Evolutionary conservation across 2,113 vertebrate species (phyloP).

Genomic region (Hucho hucho): DNA sequence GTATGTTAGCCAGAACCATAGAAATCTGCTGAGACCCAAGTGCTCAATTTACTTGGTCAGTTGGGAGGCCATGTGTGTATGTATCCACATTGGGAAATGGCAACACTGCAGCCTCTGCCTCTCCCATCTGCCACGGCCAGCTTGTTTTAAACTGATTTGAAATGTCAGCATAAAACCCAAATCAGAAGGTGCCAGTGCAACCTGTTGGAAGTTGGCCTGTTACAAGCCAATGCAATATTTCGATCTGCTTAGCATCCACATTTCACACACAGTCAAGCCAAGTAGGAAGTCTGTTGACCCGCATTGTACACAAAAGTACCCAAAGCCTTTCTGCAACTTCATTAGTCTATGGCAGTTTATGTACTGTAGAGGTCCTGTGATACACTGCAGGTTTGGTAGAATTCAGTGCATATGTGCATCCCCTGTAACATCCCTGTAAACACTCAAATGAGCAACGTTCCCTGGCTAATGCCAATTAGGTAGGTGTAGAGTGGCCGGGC

Average conservation of each 20-base stretch:
- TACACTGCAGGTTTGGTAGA: too few relatives aligned
- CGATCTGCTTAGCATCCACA: slow-evolving; percentile 13
- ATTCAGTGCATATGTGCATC: too few relatives aligned
- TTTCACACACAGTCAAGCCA: too few relatives aligned
- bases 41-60: neutral
- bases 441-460: too few relatives aligned
- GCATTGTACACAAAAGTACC: too few relatives aligned
- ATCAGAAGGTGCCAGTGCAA: slow-evolving; percentile 40
- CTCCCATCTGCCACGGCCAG: slow-evolving; percentile 39
- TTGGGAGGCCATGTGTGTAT: neutral
- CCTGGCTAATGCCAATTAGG: too few relatives aligned
- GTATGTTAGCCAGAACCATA: neutral
- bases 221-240: slow-evolving; percentile 34
- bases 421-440: too few relatives aligned
- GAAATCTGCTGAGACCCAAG: neutral
- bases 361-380: too few relatives aligned
- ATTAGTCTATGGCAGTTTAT: too few relatives aligned
- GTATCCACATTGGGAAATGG: neutral
- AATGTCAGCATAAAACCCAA: slow-evolving; percentile 44
- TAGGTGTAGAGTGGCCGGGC: slow-evolving; percentile 14
- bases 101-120: neutral
- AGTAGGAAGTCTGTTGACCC: too few relatives aligned
- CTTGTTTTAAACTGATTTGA: slow-evolving; percentile 45
- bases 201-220: slow-evolving; percentile 34
- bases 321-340: too few relatives aligned